Percentiles rank a stretch among this genome's conserved stretches.
Evolutionary conservation across 1,140 invertebrate genomes (phyloP).

Genomic region (Hydropsyche tenuis): DNA sequence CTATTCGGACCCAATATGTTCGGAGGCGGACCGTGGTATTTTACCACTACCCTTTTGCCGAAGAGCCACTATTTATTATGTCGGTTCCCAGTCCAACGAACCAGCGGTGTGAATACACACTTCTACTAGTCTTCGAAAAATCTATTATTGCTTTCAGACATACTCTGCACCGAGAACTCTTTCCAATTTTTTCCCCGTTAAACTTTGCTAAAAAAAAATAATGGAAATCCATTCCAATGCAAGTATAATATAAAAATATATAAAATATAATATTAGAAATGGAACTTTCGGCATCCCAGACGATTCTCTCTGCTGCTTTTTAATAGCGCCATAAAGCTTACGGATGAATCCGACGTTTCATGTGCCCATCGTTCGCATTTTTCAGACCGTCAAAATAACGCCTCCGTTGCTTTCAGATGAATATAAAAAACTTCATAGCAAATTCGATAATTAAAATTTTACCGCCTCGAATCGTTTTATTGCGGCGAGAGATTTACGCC

Average conservation of each 20-base stretch:
- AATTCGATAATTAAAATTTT: constrained; percentile 25
- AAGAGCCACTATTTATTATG: neutral
- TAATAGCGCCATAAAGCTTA: constrained; percentile 3
- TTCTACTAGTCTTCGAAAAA: no score
- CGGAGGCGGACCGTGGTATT: constrained; percentile 2
- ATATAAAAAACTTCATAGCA: neutral
- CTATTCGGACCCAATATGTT: neutral
- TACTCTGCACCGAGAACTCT: no score
- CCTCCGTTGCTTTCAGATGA: neutral
- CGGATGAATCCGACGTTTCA: neutral
- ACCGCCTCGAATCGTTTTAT: neutral
- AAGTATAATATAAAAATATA: no score
- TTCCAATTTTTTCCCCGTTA: no score
- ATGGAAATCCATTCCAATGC: no score
- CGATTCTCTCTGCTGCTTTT: neutral
- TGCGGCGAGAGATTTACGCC: neutral
- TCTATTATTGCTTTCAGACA: no score
- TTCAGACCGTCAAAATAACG: neutral
- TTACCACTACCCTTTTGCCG: neutral
- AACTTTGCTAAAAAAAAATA: no score
- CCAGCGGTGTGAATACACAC: no score
- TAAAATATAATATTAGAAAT: neutral
- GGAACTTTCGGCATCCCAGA: neutral
- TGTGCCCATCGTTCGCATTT: neutral
- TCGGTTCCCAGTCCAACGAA: neutral